A percentile compares a stretch with the other conserved stretches of the same genome.
phyloP scores from a whole-genome alignment of 1,140 invertebrate genomes.

The Drosophila neocordata region DNA sequence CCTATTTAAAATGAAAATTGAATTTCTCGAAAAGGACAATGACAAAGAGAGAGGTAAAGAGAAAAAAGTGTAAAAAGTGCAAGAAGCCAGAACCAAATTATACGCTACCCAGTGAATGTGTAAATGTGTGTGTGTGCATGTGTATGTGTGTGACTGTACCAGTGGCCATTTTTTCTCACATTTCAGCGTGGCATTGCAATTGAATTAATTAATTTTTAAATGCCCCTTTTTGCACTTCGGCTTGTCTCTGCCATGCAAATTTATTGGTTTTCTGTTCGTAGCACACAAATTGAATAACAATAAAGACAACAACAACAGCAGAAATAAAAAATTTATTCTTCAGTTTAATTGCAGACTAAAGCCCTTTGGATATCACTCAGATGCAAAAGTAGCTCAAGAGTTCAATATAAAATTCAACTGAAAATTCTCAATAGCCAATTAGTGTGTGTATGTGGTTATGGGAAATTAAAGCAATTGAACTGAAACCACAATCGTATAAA shows the following conservation, averaged over 20 bases:
- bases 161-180: constrained; percentile 21
- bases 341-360: constrained; percentile 20
- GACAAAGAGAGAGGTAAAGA: constrained; percentile 21
- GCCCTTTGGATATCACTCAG: not conserved
- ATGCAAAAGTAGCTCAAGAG: constrained; percentile 22
- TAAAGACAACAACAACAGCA: constrained; percentile 41
- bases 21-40: constrained; percentile 49
- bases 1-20: constrained; percentile 58
- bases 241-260: constrained; percentile 64
- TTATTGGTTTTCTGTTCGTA: constrained; percentile 53
- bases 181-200: constrained; percentile 55
- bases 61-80: constrained; percentile 19
- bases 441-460: not conserved
- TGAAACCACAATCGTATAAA: not conserved
- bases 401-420: constrained; percentile 17
- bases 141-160: not conserved
- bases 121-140: not conserved
- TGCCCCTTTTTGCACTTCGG: constrained; percentile 45
- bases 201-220: constrained; percentile 76
- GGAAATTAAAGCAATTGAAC: not conserved
- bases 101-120: constrained; percentile 30
- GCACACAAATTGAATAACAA: constrained; percentile 56
- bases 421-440: constrained; percentile 1
- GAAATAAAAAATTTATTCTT: constrained; percentile 32
- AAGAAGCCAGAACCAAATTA: constrained; percentile 55